Conservation (phyloP, 2,113 vertebrate genomes). For the Dicaeum eximium region DNA sequence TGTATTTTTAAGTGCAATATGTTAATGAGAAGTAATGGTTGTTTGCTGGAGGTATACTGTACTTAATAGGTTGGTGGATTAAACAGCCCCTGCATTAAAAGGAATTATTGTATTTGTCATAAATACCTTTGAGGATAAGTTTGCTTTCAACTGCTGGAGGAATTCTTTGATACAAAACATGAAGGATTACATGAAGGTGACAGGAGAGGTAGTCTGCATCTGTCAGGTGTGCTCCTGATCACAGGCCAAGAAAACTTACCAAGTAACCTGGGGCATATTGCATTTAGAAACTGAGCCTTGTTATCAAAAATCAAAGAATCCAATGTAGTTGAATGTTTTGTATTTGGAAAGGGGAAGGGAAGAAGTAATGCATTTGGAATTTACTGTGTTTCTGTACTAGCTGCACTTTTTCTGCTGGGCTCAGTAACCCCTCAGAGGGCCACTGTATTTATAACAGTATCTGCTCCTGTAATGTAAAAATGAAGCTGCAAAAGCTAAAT, state of each 20-base stretch:
- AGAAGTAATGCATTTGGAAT: constrained; percentile 43
- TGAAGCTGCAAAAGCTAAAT: not conserved
- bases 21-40: constrained; percentile 54
- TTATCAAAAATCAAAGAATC: constrained; percentile 72
- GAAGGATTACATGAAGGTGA: constrained; percentile 72
- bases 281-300: constrained; percentile 64
- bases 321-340: constrained; percentile 36
- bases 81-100: constrained; percentile 65
- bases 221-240: constrained; percentile 78
- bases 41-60: constrained; percentile 57
- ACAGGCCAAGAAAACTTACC: constrained; percentile 65
- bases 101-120: constrained; percentile 74
- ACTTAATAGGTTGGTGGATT: constrained; percentile 61
- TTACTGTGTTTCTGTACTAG: not conserved
- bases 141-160: constrained; percentile 63
- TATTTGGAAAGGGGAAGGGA: constrained; percentile 45
- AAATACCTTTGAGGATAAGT: constrained; percentile 73
- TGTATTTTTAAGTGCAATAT: constrained; percentile 62
- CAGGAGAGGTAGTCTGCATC: constrained; percentile 71
- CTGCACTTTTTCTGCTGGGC: not conserved
- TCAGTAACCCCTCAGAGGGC: not conserved
- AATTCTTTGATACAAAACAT: constrained; percentile 72
- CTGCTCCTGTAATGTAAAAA: not conserved
- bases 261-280: constrained; percentile 71
- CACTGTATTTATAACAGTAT: not conserved